These are phyloP conservation scores for Melanostoma mellinum DNA, from an alignment of 2,888 invertebrate genomes.

Conservation along the genomic window DNA sequence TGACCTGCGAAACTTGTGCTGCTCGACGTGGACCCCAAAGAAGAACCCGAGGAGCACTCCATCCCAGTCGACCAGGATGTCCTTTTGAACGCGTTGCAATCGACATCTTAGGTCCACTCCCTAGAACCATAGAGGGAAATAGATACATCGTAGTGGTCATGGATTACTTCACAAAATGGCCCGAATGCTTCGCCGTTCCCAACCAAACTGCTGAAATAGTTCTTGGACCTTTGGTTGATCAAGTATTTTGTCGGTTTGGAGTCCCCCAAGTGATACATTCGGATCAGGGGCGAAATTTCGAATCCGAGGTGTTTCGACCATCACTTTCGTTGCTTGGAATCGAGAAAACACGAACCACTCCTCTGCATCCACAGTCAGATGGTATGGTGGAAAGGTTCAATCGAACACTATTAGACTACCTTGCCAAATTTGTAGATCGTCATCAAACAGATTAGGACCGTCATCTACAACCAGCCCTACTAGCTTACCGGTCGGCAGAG, in stretches of 20 bases:
- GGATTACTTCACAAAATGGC: conserved; percentile 72
- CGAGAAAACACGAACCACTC: conserved; percentile 11
- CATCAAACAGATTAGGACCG: conserved; percentile 21
- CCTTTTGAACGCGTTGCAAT: not conserved
- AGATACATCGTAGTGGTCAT: conserved; percentile 41
- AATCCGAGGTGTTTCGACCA: not conserved
- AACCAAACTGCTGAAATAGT: conserved; percentile 61
- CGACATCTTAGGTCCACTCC: not conserved
- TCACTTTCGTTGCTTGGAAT: not conserved
- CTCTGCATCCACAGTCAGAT: not conserved
- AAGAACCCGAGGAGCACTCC: not conserved
- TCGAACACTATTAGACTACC: not conserved
- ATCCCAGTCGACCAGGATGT: conserved; percentile 1
- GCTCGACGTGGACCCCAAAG: not conserved
- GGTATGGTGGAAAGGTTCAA: conserved; percentile 26
- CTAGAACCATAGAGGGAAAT: not conserved
- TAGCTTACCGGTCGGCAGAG: not conserved
- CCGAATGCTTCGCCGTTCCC: conserved; percentile 45
- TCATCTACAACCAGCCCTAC: conserved; percentile 4
- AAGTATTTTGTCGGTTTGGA: conserved; percentile 51
- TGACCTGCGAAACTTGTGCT: not conserved
- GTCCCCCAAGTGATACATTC: not conserved
- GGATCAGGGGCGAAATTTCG: conserved; percentile 11
- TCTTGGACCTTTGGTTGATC: conserved; percentile 19
- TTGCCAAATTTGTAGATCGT: not conserved